Percentiles rank a stretch among this genome's conserved stretches.
These are phyloP conservation scores for Rhagonycha fulva DNA, from an alignment of 2,888 invertebrate species.

Conservation along the genomic window DNA sequence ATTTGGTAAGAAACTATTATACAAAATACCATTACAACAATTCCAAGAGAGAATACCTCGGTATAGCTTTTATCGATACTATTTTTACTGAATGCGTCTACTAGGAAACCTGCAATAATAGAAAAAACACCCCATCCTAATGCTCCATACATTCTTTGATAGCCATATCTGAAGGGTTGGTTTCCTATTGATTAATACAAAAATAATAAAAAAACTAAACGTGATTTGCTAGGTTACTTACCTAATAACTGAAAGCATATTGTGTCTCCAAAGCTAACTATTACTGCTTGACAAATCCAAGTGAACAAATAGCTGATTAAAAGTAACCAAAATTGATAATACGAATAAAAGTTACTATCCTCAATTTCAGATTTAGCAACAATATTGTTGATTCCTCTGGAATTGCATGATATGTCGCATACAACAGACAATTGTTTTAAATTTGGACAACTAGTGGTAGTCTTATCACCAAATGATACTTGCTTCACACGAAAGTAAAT, in stretches of 20 bases:
- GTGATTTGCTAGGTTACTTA: slow-evolving; percentile 47
- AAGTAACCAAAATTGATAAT: slow-evolving; percentile 79
- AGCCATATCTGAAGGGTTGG: slow-evolving; percentile 77
- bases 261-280: slow-evolving; percentile 86
- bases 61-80: slow-evolving; percentile 72
- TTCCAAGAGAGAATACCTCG: slow-evolving; percentile 78
- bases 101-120: slow-evolving; percentile 74
- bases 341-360: slow-evolving; percentile 48
- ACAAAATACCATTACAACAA: slow-evolving; percentile 67
- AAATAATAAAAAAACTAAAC: slow-evolving; percentile 32
- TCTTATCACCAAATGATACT: slow-evolving; percentile 37
- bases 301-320: slow-evolving; percentile 75
- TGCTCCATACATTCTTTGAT: slow-evolving; percentile 87
- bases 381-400: slow-evolving; percentile 56
- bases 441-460: slow-evolving; percentile 35
- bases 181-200: slow-evolving; percentile 67
- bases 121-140: slow-evolving; percentile 85
- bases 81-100: slow-evolving; percentile 74
- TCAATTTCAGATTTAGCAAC: slow-evolving; percentile 53
- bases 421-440: slow-evolving; percentile 24
- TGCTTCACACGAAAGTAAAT: slow-evolving; percentile 41
- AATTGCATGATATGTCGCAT: slow-evolving; percentile 46
- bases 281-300: slow-evolving; percentile 85
- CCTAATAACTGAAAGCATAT: slow-evolving; percentile 86
- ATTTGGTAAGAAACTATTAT: slow-evolving; percentile 68